These are phyloP conservation scores for Gavialis gangeticus DNA, from an alignment of 2,113 vertebrate species.

Conservation along the genomic window DNA sequence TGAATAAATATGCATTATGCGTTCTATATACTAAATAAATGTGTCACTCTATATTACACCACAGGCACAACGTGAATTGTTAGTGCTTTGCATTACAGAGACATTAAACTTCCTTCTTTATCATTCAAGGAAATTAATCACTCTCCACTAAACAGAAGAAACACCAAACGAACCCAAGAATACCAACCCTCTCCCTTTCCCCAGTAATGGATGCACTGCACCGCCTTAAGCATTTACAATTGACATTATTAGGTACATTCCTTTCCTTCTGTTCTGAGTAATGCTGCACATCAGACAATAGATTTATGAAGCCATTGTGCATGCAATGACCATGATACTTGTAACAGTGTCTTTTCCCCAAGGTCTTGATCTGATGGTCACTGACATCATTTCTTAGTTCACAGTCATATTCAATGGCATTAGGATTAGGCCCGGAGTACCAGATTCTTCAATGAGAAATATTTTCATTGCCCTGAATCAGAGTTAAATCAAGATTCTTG, in stretches of 20 bases:
- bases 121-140: conserved; percentile 38
- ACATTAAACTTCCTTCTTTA: neutral
- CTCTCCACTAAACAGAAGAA: neutral
- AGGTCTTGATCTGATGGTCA: neutral
- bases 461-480: neutral
- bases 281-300: neutral
- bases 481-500: neutral
- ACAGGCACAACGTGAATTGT: neutral
- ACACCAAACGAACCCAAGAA: neutral
- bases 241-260: neutral
- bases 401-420: neutral
- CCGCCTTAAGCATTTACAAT: rapidly evolving
- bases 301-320: neutral
- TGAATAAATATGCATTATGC: neutral
- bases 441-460: neutral
- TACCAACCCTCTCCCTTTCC: neutral
- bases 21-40: neutral
- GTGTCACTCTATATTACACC: neutral
- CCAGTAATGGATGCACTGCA: neutral
- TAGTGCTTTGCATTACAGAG: neutral
- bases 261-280: rapidly evolving
- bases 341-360: neutral
- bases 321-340: neutral
- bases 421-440: neutral
- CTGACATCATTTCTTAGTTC: neutral